phyloP scores from a whole-genome alignment of 1,140 invertebrate genomes.

The Sinella curviseta region DNA sequence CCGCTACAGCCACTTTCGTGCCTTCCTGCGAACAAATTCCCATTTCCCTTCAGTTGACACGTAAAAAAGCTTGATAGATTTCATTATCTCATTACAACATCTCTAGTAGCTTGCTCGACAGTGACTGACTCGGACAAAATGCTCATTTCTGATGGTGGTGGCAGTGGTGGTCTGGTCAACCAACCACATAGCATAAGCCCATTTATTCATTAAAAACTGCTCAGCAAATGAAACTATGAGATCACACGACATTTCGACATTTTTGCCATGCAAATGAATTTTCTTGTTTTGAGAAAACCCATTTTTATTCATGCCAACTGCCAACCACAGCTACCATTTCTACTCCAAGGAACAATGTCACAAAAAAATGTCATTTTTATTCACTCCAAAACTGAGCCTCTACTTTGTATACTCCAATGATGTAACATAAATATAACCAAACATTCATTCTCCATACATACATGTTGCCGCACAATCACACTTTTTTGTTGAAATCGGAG shows the following conservation, averaged over 20 bases:
- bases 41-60: conserved; percentile 6
- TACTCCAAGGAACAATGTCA: no score
- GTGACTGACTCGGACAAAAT: conserved; percentile 1
- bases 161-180: no score
- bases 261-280: background rate
- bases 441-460: no score
- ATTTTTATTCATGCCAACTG: no score
- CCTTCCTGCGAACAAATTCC: background rate
- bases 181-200: background rate
- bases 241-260: background rate
- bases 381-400: no score
- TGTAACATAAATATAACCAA: background rate
- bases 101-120: background rate
- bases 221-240: background rate
- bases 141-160: background rate
- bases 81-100: conserved; percentile 21
- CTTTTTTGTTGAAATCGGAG: no score
- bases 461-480: no score
- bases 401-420: background rate
- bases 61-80: conserved; percentile 18
- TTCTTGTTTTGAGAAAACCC: background rate
- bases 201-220: background rate
- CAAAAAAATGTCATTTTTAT: no score
- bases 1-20: background rate
- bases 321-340: no score